Base-by-base conservation (phyloP, 2,113 vertebrate species). In the Oostethus manadensis region DNA sequence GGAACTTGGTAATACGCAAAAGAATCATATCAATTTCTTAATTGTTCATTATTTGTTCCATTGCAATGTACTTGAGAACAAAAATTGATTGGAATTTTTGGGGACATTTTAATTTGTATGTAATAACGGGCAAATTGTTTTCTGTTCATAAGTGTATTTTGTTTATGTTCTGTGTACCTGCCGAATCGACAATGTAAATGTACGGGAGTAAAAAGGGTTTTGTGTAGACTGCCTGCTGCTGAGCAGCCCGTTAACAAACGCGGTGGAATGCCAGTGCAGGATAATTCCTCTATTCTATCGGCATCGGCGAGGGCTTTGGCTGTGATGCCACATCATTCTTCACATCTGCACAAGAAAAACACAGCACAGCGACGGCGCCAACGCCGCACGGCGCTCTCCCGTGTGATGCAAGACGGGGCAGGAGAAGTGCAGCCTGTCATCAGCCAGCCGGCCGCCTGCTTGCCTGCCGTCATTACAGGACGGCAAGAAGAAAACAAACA, bases 391-490 rank as follows among this genome's bases (percentile, higher is more conserved):
- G 50, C 23, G 23, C 29, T 33, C 29, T 33, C 29, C 5, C 29
- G 8, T 51, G 23, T 29, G 23, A 33, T 33, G 50, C 23, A 51
- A 51, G 23, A 51, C 16, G 50, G 17, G 5, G 23, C 10, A 26
- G 50, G 50, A 33, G n/a, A 51, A 51, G 16, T 15, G 29, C 29
- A 33, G 29, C 29, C 50, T 51, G 16, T 51, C 50, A 51, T 51
- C 50, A 51, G 23, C 23, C 15, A 3, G 15, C 29, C 22, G 8
- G 15, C 50, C 17, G 49, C 49, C 23, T 10, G 8, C 0, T 20
- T 48, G 16, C 21, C 13, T 1, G 51, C 29, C 29, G 35, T 38
- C 29, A 54, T 54, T 35, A 54, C 10, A 35, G 51, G 29, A 54
- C n/a, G 29, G 18, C 17, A 35, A 1, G 51, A 16, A n/a, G 23